Base-by-base conservation (phyloP, 2,888 invertebrate genomes). In the Dioctria rufipes region DNA sequence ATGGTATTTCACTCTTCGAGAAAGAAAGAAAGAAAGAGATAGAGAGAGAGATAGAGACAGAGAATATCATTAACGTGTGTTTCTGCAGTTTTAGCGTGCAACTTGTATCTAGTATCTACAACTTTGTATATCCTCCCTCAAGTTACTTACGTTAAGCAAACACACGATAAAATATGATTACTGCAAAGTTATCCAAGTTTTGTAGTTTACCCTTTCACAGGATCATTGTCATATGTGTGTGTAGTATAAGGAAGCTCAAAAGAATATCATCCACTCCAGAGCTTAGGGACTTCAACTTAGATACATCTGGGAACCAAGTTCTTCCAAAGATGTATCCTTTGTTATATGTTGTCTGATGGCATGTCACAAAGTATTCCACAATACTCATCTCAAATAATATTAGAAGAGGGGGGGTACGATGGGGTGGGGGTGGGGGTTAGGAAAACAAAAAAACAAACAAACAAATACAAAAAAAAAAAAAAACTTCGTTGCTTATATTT, bases 121-220 rank as follows among this genome's bases (percentile, higher is more conserved):
- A 25, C 25, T 25, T 25, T 5, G n/a, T 60, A 5, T n/a, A 4
- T n/a, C 60, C 25, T 60, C 13, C 60, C 4, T 13, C 11, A 13
- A 4, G 51, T 5, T 13, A 39, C 42, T 25, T 8, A 58, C 75
- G 37, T 60, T 75, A 25, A 42, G 43, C 75, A 75, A 58, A 61
- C 40, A 60, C 13, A 42, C 61, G 43, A 75, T 75, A 75, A 75
- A 75, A 61, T 75, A 75, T 75, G 61, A 75, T 75, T 60, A 61
- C 25, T 54, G n/a, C 51, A n/a, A 65, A 65, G 40, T 65, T 65
- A 65, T 39, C 65, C 40, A 5, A 6, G 69, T 11, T 69, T 37
- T 25, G 25, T 25, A n/a, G 58, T 58, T 75, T 13, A 40, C 75
- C 75, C 61, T 42, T 42, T 75, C 43, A 9, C 37, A 42, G 43